Percentiles rank a stretch among this genome's conserved stretches.
Conservation (phyloP, 64 coral and sea anemone genomes). For the Catalaphyllia jardinei region DNA sequence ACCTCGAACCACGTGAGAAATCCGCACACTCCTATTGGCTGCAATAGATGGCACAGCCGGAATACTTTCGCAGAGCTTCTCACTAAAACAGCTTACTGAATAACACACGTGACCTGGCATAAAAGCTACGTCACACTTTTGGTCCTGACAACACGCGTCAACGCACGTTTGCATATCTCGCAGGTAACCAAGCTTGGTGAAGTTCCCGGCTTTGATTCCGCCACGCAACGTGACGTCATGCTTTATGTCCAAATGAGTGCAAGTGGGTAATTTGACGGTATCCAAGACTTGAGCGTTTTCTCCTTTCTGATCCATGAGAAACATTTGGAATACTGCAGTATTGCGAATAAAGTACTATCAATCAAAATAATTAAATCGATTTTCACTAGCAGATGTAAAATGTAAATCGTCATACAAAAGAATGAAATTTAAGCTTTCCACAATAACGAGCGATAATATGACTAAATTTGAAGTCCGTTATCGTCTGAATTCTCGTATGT, state of each 20-base stretch:
- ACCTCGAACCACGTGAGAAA: slow-evolving; percentile 95
- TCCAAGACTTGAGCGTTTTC: slow-evolving; percentile 93
- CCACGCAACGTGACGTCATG: slow-evolving; percentile 86
- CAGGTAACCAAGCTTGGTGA: slow-evolving; percentile 87
- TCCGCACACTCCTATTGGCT: slow-evolving; percentile 85
- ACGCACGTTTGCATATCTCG: slow-evolving; percentile 99
- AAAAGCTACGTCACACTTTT: slow-evolving; percentile 91
- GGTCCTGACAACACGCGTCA: slow-evolving; percentile 95
- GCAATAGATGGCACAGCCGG: slow-evolving; percentile 76
- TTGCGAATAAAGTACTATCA: neutral
- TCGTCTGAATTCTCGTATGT: too few relatives aligned
- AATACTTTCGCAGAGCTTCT: slow-evolving; percentile 83
- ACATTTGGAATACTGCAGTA: slow-evolving; percentile 91
- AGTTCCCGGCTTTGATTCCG: slow-evolving; percentile 97
- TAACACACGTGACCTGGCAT: slow-evolving; percentile 94
- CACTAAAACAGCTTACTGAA: slow-evolving; percentile 80
- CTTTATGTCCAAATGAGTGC: slow-evolving; percentile 93
- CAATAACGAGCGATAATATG: too few relatives aligned
- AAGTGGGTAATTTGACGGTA: slow-evolving; percentile 93
- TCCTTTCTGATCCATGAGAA: slow-evolving; percentile 90
- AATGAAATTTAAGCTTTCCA: neutral
- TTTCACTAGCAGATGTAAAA: neutral
- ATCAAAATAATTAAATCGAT: neutral
- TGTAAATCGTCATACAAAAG: neutral
- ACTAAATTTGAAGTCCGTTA: too few relatives aligned